These are phyloP conservation scores for Hyphantria cunea DNA, from an alignment of 1,140 invertebrate species.

Conservation along the genomic window DNA sequence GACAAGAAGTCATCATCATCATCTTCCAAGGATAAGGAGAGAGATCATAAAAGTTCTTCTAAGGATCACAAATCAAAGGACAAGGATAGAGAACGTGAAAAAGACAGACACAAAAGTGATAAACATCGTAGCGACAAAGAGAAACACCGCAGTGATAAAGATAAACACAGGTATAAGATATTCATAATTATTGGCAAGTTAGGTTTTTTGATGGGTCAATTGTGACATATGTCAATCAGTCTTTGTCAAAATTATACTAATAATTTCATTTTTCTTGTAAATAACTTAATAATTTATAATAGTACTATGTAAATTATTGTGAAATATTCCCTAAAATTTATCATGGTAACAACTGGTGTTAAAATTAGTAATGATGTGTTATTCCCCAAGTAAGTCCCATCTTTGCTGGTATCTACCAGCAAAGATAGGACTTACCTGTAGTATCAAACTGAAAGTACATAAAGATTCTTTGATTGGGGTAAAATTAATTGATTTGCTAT, in stretches of 20 bases:
- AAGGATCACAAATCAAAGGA: constrained; percentile 47
- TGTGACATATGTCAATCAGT: not conserved
- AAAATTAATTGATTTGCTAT: not conserved
- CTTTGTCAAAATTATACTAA: no score
- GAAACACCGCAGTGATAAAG: constrained; percentile 80
- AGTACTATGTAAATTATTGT: no score
- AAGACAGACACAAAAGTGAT: constrained; percentile 59
- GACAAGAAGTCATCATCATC: constrained; percentile 69
- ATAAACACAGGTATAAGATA: constrained; percentile 62
- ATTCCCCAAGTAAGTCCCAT: no score
- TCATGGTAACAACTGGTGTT: no score
- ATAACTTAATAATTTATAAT: no score
- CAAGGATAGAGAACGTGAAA: constrained; percentile 82
- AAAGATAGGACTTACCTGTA: no score
- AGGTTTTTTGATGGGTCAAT: not conserved
- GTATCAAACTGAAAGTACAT: no score
- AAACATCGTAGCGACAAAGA: constrained; percentile 80
- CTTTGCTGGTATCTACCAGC: no score
- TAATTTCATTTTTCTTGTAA: no score
- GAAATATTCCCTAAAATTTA: no score
- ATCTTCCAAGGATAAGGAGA: constrained; percentile 82
- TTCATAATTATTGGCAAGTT: not conserved
- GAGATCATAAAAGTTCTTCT: constrained; percentile 66
- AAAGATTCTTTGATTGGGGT: no score
- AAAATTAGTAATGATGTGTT: no score